Evolutionary conservation across 2,797 vertebrate genomes (phyloP).

Genomic region (Erpetoichthys calabaricus): DNA sequence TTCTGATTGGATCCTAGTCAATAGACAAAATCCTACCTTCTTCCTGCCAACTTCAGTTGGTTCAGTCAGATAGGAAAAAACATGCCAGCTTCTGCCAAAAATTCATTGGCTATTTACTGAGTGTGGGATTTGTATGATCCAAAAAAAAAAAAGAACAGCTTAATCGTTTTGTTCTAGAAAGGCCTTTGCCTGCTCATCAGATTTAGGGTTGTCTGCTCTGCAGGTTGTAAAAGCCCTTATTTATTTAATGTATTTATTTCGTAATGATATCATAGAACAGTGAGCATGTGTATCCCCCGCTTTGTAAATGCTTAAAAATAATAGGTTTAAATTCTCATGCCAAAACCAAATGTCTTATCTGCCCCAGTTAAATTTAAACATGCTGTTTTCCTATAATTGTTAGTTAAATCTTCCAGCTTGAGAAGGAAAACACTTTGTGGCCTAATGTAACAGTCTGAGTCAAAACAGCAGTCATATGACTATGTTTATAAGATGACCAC

Average conservation of each 20-base stretch:
- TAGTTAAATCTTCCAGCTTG: too few species aligned
- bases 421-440: too few species aligned
- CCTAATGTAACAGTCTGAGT: too few species aligned
- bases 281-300: too few species aligned
- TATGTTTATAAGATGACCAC: too few species aligned
- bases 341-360: too few species aligned
- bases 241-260: background rate
- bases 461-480: too few species aligned
- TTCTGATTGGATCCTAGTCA: slow-evolving; percentile 24
- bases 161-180: slow-evolving; percentile 32
- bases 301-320: too few species aligned
- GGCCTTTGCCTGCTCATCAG: slow-evolving; percentile 43
- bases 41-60: slow-evolving; percentile 29
- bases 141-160: slow-evolving; percentile 26
- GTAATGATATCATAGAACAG: too few species aligned
- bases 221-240: background rate
- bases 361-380: too few species aligned
- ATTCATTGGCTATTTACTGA: slow-evolving; percentile 21
- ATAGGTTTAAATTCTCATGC: too few species aligned
- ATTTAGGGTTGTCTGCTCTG: slow-evolving; percentile 19
- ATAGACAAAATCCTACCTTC: slow-evolving; percentile 31
- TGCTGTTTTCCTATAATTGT: too few species aligned
- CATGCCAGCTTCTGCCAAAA: slow-evolving; percentile 32
- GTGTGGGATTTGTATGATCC: slow-evolving; percentile 34
- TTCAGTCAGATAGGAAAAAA: slow-evolving; percentile 26